A percentile compares a stretch with the other conserved stretches of the same genome.
Evolutionary conservation across 1,140 invertebrate genomes (phyloP).

Genomic region (Zaprionus ghesquierei): DNA sequence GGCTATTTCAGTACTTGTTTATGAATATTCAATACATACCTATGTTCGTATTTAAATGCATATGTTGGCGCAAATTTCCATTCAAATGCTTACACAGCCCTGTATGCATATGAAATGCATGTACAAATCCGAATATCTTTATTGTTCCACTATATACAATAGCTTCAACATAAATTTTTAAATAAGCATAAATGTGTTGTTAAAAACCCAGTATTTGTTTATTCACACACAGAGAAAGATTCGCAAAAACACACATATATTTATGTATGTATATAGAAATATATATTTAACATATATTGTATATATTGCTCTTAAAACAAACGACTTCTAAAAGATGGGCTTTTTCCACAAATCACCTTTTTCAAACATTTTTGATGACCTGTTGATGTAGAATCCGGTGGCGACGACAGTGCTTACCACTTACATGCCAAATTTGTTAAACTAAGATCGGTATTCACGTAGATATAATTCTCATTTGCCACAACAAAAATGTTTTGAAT

Average conservation of each 20-base stretch:
- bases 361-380: too few relatives aligned
- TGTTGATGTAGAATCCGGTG: too few relatives aligned
- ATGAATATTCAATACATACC: conserved; percentile 20
- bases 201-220: conserved; percentile 9
- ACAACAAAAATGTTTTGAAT: conserved; percentile 47
- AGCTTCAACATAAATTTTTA: conserved; percentile 5
- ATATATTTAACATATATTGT: too few relatives aligned
- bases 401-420: neutral
- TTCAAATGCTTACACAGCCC: conserved; percentile 8
- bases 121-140: neutral
- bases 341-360: too few relatives aligned
- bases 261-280: too few relatives aligned
- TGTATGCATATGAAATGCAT: conserved; percentile 9
- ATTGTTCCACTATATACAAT: neutral
- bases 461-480: conserved; percentile 12
- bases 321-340: too few relatives aligned
- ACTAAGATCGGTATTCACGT: conserved; percentile 17
- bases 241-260: conserved; percentile 17
- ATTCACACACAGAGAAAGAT: conserved; percentile 9
- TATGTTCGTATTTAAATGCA: conserved; percentile 4
- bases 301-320: conserved; percentile 4
- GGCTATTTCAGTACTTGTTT: conserved; percentile 22
- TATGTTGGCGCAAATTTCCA: conserved; percentile 1
- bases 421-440: conserved; percentile 32
- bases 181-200: conserved; percentile 6